A percentile compares a stretch with the other conserved stretches of the same genome.
phyloP scores from a whole-genome alignment of 1,140 invertebrate species.

The Habropoda laboriosa region DNA sequence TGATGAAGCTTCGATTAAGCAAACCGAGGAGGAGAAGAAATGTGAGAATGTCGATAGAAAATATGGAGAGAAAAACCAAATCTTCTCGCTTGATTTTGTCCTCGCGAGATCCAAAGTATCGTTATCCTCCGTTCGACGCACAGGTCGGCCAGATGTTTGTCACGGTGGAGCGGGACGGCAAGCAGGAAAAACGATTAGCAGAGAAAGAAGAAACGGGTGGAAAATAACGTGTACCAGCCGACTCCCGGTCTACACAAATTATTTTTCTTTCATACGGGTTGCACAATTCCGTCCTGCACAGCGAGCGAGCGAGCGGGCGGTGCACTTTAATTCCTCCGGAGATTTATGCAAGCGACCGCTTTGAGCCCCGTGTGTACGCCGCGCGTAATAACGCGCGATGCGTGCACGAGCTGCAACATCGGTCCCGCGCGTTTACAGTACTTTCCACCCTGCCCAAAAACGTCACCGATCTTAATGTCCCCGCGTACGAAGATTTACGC shows the following conservation, averaged over 20 bases:
- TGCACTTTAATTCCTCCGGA: constrained; percentile 40
- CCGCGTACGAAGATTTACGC: background rate
- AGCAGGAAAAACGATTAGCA: constrained; percentile 23
- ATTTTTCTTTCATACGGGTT: constrained; percentile 27
- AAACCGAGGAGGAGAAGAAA: too few species aligned
- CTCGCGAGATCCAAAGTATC: background rate
- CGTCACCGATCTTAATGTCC: constrained; percentile 11
- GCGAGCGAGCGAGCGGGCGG: background rate
- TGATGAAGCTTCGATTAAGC: too few species aligned
- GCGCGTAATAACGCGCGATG: constrained; percentile 31
- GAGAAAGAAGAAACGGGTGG: background rate
- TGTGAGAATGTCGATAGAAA: too few species aligned
- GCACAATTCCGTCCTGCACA: constrained; percentile 17
- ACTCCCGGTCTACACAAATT: constrained; percentile 18
- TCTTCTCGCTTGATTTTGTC: too few species aligned
- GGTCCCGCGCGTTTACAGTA: background rate
- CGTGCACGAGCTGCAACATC: constrained; percentile 2
- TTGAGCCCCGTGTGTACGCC: constrained; percentile 15
- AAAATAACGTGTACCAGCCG: too few species aligned
- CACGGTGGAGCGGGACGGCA: too few species aligned
- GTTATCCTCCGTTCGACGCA: background rate
- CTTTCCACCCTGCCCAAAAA: constrained; percentile 7
- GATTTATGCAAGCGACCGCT: constrained; percentile 31
- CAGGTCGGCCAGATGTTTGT: background rate
- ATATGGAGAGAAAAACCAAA: too few species aligned